These are phyloP conservation scores for Sycophila texana DNA, from an alignment of 2,888 invertebrate genomes.

Conservation along the genomic window DNA sequence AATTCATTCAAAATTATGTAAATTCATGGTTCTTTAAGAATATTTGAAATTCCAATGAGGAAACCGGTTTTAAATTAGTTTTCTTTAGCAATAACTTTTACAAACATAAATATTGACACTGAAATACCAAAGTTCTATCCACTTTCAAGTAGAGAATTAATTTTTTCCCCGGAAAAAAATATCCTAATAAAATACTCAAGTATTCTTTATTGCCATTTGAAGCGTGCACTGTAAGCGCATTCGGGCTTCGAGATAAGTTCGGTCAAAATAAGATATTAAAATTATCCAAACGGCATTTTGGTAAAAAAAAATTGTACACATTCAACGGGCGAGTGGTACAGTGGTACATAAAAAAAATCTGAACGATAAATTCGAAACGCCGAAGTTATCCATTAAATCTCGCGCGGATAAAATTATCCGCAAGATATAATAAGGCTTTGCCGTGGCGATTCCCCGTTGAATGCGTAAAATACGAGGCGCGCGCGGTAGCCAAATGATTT, in stretches of 20 bases:
- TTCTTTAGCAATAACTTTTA: conserved; percentile 37
- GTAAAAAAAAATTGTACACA: background rate
- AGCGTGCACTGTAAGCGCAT: too few relatives aligned
- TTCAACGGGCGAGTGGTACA: background rate
- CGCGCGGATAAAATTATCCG: conserved; percentile 31
- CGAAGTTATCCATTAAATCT: conserved; percentile 12
- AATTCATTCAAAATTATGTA: conserved; percentile 32
- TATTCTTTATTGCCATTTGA: too few relatives aligned
- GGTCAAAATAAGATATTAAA: conserved; percentile 8
- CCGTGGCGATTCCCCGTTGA: conserved; percentile 21
- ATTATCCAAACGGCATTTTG: conserved; percentile 5
- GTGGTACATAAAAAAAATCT: background rate
- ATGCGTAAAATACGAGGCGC: conserved; percentile 42
- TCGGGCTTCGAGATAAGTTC: background rate
- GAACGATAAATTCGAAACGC: conserved; percentile 14
- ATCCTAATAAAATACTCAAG: background rate
- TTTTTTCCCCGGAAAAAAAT: background rate
- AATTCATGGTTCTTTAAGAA: conserved; percentile 29
- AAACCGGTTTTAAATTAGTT: conserved; percentile 38
- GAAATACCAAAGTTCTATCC: conserved; percentile 16
- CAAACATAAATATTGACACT: conserved; percentile 30
- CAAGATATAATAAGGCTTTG: conserved; percentile 27
- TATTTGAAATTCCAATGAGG: conserved; percentile 25
- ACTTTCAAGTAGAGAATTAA: conserved; percentile 4
- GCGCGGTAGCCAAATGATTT: conserved; percentile 44